Conservation (phyloP, 1,140 invertebrate species). For the Zaprionus camerounensis region DNA sequence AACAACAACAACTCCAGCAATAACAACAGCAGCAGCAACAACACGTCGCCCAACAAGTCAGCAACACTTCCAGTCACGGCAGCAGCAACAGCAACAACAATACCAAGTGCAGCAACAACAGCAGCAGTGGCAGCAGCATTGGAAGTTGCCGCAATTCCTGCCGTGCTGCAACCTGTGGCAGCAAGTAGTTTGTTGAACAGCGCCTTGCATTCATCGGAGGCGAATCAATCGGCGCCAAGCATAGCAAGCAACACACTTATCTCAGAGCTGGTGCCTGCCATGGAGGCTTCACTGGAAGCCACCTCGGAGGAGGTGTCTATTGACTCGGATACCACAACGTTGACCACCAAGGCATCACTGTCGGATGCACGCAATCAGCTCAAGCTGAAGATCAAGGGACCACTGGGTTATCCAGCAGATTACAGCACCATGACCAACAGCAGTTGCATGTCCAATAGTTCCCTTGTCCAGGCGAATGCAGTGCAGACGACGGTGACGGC, state of each 20-base stretch:
- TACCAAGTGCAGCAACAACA: neutral
- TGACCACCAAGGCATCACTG: constrained; percentile 88
- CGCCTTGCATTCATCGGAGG: constrained; percentile 58
- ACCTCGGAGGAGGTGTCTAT: constrained; percentile 85
- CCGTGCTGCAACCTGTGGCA: neutral
- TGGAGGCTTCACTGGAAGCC: constrained; percentile 73
- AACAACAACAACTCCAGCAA: constrained; percentile 5
- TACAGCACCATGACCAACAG: constrained; percentile 63
- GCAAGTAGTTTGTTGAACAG: constrained; percentile 34
- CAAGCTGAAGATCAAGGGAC: constrained; percentile 96
- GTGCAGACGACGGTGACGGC: constrained; percentile 63
- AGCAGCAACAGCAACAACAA: constrained; percentile 3
- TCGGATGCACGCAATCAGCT: constrained; percentile 92
- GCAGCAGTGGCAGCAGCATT: constrained; percentile 7
- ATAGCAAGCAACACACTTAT: constrained; percentile 16
- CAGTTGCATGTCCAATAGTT: constrained; percentile 49
- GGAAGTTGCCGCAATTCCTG: constrained; percentile 9
- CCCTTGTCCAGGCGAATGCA: constrained; percentile 53
- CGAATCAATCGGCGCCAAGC: constrained; percentile 63
- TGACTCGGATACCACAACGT: constrained; percentile 84
- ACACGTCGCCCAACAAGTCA: constrained; percentile 41
- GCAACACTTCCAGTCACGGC: constrained; percentile 4
- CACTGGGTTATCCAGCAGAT: constrained; percentile 86
- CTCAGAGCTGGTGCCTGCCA: constrained; percentile 49
- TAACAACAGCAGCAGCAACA: constrained; percentile 16